phyloP scores from a whole-genome alignment of 2,888 invertebrate species.

The Liodrosophila aerea region DNA sequence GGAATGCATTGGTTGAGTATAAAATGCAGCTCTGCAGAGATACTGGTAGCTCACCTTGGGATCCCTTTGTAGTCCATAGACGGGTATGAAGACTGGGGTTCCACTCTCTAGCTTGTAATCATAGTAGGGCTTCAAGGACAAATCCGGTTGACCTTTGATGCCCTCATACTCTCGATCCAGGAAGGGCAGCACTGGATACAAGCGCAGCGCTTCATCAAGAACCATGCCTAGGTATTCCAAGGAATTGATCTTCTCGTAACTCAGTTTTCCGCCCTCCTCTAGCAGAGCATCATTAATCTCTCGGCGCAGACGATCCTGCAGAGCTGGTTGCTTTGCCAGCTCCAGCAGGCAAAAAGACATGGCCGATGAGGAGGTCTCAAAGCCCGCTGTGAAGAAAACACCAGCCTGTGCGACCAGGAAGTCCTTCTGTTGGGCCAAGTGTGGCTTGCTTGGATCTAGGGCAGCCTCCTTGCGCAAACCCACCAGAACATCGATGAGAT shows the following conservation, averaged over 20 bases:
- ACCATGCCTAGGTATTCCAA: conserved; percentile 83
- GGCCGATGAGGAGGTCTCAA: conserved; percentile 82
- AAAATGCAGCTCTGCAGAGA: too few relatives aligned
- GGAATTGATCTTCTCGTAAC: conserved; percentile 81
- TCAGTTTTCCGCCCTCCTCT: conserved; percentile 78
- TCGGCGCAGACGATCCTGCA: conserved; percentile 81
- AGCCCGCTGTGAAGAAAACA: conserved; percentile 80
- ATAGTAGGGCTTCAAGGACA: conserved; percentile 75
- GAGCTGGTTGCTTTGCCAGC: conserved; percentile 80
- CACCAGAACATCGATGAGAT: conserved; percentile 83
- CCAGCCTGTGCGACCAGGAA: conserved; percentile 80
- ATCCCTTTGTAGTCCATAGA: conserved; percentile 80
- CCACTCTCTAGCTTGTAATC: conserved; percentile 72
- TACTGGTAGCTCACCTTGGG: conserved; percentile 72
- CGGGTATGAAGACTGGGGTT: conserved; percentile 79
- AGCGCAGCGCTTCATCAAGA: conserved; percentile 78
- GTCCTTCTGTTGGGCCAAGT: conserved; percentile 66
- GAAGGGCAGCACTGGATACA: conserved; percentile 81
- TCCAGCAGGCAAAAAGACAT: conserved; percentile 82
- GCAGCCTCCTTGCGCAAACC: conserved; percentile 79
- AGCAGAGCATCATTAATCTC: conserved; percentile 82
- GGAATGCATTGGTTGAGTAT: too few relatives aligned
- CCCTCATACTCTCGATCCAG: conserved; percentile 79
- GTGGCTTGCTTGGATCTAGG: conserved; percentile 40
- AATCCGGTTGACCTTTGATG: conserved; percentile 47